Evolutionary conservation across 2,113 vertebrate genomes (phyloP).

Genomic region (Pogonocichla stellata): DNA sequence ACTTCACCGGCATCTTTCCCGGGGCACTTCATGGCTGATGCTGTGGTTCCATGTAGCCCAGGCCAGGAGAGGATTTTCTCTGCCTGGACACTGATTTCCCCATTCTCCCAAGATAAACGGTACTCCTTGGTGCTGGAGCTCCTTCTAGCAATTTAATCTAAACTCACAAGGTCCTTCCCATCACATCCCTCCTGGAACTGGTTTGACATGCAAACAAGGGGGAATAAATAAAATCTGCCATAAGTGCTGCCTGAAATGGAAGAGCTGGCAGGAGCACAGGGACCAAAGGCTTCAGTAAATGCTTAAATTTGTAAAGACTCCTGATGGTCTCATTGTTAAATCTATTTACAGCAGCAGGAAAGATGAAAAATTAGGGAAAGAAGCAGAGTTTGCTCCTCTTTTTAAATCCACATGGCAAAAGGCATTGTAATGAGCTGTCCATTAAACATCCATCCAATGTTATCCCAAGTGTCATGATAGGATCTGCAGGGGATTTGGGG

Average conservation of each 20-base stretch:
- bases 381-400: background rate
- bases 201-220: background rate
- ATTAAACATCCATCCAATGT: background rate
- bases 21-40: background rate
- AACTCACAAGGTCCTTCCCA: background rate
- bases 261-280: background rate
- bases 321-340: background rate
- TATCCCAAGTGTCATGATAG: background rate
- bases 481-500: background rate
- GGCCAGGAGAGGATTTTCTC: background rate
- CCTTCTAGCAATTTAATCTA: background rate
- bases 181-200: background rate
- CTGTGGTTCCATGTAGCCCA: background rate
- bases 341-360: background rate
- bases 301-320: background rate
- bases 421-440: background rate
- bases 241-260: background rate
- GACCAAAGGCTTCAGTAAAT: background rate
- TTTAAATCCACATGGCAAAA: background rate
- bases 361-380: background rate
- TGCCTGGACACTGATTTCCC: background rate
- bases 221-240: background rate
- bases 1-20: background rate
- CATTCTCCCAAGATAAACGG: accelerated
- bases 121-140: background rate